Conservation (phyloP, 2,888 invertebrate species). For the Macrostomum cliftonense region DNA sequence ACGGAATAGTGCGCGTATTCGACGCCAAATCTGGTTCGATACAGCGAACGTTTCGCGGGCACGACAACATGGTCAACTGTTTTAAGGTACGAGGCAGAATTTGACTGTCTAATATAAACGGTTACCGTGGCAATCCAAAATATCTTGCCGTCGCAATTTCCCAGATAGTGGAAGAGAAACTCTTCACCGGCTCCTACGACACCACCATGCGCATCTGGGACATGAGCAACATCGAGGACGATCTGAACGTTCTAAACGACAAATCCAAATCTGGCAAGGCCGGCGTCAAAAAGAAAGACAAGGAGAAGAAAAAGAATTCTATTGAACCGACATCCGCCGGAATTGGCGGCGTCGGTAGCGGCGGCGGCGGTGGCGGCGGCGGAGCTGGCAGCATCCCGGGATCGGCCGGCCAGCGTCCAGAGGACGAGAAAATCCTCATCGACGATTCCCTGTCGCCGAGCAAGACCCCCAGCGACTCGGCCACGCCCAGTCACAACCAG, state of each 20-base stretch:
- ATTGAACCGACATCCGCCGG: constrained; percentile 30
- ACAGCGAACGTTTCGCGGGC: constrained; percentile 33
- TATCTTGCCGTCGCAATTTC: too few relatives aligned
- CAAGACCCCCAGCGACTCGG: too few relatives aligned
- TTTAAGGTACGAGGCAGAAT: constrained; percentile 34
- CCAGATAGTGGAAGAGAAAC: constrained; percentile 34
- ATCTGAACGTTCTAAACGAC: too few relatives aligned
- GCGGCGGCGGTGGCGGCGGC: neutral
- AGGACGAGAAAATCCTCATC: too few relatives aligned
- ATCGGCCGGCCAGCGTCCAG: too few relatives aligned
- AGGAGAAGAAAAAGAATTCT: constrained; percentile 25
- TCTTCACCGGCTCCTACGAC: constrained; percentile 39
- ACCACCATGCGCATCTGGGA: constrained; percentile 37
- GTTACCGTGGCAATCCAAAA: too few relatives aligned
- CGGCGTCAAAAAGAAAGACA: constrained; percentile 31
- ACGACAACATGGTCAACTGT: constrained; percentile 33
- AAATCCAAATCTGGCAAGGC: constrained; percentile 37
- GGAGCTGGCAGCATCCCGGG: neutral
- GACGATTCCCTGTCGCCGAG: too few relatives aligned
- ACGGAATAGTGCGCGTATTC: constrained; percentile 32
- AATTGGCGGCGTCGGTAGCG: constrained; percentile 18
- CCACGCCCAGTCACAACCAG: too few relatives aligned
- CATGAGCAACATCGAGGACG: constrained; percentile 21
- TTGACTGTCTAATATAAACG: too few relatives aligned
- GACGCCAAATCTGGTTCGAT: constrained; percentile 38